Percentiles rank a stretch among this genome's conserved stretches.
phyloP scores from a whole-genome alignment of 2,797 vertebrate species.

The Carduelis carduelis region DNA sequence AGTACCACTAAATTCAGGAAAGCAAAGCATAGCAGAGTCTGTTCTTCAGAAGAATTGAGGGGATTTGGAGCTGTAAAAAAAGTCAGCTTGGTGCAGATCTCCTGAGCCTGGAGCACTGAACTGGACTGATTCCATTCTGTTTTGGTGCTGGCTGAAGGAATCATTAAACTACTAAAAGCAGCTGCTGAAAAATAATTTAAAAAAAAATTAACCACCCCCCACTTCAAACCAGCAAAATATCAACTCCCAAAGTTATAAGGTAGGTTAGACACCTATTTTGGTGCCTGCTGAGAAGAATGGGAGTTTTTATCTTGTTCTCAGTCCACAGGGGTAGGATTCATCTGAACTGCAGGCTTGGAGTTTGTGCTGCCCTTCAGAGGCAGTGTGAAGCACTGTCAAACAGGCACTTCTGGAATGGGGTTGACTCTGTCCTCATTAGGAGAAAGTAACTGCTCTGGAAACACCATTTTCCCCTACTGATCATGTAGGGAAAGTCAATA shows the following conservation, averaged over 20 bases:
- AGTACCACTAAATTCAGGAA: neutral
- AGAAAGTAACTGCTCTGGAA: neutral
- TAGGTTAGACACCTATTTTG: neutral
- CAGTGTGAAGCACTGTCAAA: neutral
- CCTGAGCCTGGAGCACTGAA: neutral
- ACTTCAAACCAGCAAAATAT: accelerated
- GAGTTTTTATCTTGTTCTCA: neutral
- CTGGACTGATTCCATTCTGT: neutral
- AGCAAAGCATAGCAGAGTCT: neutral
- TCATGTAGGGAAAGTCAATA: accelerated
- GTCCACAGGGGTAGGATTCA: neutral
- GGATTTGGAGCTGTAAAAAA: neutral
- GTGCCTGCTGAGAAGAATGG: neutral
- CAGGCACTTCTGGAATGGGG: neutral
- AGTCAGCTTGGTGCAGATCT: neutral
- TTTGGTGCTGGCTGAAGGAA: neutral
- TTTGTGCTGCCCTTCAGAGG: no score
- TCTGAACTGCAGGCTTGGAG: neutral
- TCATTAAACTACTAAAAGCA: neutral
- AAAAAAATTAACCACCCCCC: no score
- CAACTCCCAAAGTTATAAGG: accelerated
- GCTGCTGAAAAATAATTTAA: neutral
- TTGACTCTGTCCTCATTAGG: neutral
- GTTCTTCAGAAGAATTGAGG: neutral
- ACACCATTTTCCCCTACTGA: neutral